Evolutionary conservation across 1,140 invertebrate species (phyloP), one percentile per base, ranked within the genome.

Genomic region (Hydropsyche tenuis): DNA sequence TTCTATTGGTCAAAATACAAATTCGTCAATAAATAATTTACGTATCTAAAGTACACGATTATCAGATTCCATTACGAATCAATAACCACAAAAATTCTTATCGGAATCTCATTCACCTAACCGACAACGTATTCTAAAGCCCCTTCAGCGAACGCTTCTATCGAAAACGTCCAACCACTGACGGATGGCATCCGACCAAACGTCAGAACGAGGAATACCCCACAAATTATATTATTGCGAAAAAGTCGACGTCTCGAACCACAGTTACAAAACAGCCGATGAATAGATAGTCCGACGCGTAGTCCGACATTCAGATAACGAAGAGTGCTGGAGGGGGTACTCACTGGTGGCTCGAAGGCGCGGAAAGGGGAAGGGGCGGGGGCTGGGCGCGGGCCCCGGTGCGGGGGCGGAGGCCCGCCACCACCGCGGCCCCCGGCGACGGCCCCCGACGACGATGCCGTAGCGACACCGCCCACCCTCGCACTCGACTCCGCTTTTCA

Each of bases 401-500:
- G 56, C 56, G 16, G 65, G 63, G 63, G 63, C 63, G 63, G 30
- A 42, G 27, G 2, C 42, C 37, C 65, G 45, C 22, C 65, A 43
- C 42, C 42, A 16, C 65, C 42, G 65, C 65, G 23, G 43, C 65
- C 65, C 42, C 42, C 65, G 43, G 18, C 2, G 18, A 23, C 42
- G 9, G 48, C 64, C 2, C 20, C 62, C 1, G 25, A 64, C 27
- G 27, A 6, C 62, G 14, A 11, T 1, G 5, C 5, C 62, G n/a
- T 37, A 9, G 3, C 30, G 30, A 3, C 30, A 1, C 16, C 48
- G 9, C 56, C 12, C 23, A 4, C 2, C 12, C 22, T 22, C 56
- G 22, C 22, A 7, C 3, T 9, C 51, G 51, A 4, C 16, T 9
- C 22, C 51, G 51, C 11, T 22, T 3, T 16, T 22, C 12, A 5